These are phyloP conservation scores for Echinometra lucunter DNA, from an alignment of 53 echinoderm and acorn worm genomes.

Conservation along the genomic window DNA sequence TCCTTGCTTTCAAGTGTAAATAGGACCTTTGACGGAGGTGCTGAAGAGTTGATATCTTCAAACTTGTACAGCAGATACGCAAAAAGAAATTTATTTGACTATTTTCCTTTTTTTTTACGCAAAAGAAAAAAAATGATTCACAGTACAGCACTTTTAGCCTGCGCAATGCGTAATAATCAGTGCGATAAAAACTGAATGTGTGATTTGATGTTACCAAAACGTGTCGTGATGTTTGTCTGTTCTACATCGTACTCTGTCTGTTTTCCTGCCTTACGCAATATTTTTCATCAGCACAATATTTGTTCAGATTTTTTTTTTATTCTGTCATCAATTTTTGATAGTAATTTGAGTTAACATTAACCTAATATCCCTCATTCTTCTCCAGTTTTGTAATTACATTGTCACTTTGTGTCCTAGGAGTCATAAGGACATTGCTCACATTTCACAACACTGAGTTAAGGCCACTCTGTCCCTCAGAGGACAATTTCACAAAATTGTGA, in stretches of 20 bases:
- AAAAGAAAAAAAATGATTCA: slow-evolving; percentile 37
- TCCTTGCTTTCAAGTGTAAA: slow-evolving; percentile 64
- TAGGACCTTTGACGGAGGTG: slow-evolving; percentile 53
- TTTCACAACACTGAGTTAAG: background rate
- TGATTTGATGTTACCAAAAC: background rate
- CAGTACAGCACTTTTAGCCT: slow-evolving; percentile 55
- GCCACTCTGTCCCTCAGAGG: background rate
- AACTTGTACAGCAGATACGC: slow-evolving; percentile 42
- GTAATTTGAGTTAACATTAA: background rate
- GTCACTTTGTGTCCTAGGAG: background rate
- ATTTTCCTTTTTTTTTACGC: slow-evolving; percentile 60
- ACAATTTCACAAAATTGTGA: background rate
- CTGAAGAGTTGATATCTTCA: slow-evolving; percentile 18
- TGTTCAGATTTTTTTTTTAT: background rate
- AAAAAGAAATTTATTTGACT: slow-evolving; percentile 19
- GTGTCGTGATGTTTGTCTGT: slow-evolving; percentile 39
- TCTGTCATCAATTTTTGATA: background rate
- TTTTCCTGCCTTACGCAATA: slow-evolving; percentile 43
- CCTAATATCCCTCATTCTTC: background rate
- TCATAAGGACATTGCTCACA: no score
- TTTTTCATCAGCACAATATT: background rate
- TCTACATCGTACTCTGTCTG: slow-evolving; percentile 8
- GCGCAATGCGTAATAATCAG: slow-evolving; percentile 4
- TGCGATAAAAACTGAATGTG: slow-evolving; percentile 39
- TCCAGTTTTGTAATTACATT: background rate